Conservation (phyloP, 1,140 invertebrate species). For the Drosophila melanogaster region Release_6_plus_ISO1_MT NC_004354.4:1679501-1680000, state of each 20-base stretch:
- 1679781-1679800: slow-evolving; percentile 65
- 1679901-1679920: slow-evolving; percentile 38
- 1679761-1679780: slow-evolving; percentile 56
- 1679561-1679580: slow-evolving; percentile 7
- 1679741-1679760: slow-evolving; percentile 51
- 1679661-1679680: slow-evolving; percentile 21
- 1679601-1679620: slow-evolving; percentile 41
- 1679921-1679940: slow-evolving; percentile 38
- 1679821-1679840: slow-evolving; percentile 79
- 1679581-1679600: slow-evolving; percentile 29
- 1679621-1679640: slow-evolving; percentile 17
- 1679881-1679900: slow-evolving; percentile 71
- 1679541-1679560: slow-evolving; percentile 42
- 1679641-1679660: slow-evolving; percentile 9
- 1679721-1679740: slow-evolving; percentile 37
- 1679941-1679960: slow-evolving; percentile 41
- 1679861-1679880: slow-evolving; percentile 80
- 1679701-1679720: slow-evolving; percentile 1
- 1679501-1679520: not conserved
- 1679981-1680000: slow-evolving; percentile 39
- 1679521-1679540: slow-evolving; percentile 10
- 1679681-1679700: slow-evolving; percentile 5
- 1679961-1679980: slow-evolving; percentile 39
- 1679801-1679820: slow-evolving; percentile 76
- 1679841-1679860: slow-evolving; percentile 81